Evolutionary conservation across 1,140 invertebrate genomes (phyloP).

Genomic region (Magallana angulata): DNA sequence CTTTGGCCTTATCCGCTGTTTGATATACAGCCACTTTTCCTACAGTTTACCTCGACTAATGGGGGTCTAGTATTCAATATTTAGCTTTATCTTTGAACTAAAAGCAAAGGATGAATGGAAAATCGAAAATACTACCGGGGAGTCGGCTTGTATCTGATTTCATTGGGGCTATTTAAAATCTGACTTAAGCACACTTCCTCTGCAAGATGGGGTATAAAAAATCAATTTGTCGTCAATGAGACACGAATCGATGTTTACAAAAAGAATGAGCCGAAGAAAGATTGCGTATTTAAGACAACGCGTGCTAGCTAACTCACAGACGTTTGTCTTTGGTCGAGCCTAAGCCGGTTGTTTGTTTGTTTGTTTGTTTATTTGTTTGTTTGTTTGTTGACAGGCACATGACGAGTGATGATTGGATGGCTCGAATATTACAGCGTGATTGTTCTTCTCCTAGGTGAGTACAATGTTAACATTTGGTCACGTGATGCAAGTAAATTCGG

Average conservation of each 20-base stretch:
- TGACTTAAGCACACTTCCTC: neutral
- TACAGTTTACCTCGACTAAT: neutral
- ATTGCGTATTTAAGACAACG: too few species aligned
- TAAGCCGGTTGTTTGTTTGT: too few species aligned
- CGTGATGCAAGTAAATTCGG: too few species aligned
- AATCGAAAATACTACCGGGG: neutral
- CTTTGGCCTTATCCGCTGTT: too few species aligned
- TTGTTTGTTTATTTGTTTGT: too few species aligned
- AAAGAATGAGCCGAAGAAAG: neutral
- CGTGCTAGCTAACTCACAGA: too few species aligned
- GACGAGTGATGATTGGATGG: constrained; percentile 32
- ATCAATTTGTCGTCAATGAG: constrained; percentile 28
- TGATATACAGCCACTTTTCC: neutral
- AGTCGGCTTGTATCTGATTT: neutral
- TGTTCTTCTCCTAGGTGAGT: neutral
- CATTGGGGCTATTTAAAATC: neutral
- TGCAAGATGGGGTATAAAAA: neutral
- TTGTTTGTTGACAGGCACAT: constrained; percentile 20
- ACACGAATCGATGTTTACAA: neutral
- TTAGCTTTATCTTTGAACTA: neutral
- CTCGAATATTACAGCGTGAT: neutral
- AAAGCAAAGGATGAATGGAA: neutral
- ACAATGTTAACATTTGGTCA: too few species aligned
- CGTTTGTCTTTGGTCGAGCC: too few species aligned
- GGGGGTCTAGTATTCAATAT: neutral